phyloP scores from a whole-genome alignment of 2,113 vertebrate species.

The Anser brachyrhynchus region DNA sequence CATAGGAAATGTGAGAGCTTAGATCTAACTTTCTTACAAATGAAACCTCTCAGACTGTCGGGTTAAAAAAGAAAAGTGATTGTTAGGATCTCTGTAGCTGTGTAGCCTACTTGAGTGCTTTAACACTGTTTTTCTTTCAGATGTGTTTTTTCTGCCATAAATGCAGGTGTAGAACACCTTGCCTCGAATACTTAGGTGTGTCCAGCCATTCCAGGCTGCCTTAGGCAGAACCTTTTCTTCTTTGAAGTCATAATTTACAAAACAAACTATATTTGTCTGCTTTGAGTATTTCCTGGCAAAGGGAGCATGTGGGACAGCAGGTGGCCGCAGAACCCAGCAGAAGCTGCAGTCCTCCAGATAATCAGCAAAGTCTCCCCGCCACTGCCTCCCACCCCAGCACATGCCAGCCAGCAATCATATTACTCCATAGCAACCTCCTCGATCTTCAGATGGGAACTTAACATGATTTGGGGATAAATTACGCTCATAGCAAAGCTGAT shows the following conservation, averaged over 20 bases:
- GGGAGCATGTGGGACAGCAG: neutral
- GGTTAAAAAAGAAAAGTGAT: neutral
- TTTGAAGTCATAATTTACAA: neutral
- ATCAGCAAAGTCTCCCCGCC: neutral
- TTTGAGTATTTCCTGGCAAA: slow-evolving; percentile 30
- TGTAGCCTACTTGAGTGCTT: neutral
- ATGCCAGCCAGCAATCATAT: slow-evolving; percentile 32
- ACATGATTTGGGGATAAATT: slow-evolving; percentile 67
- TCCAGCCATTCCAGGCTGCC: neutral
- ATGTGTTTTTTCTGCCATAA: neutral
- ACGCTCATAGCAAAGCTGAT: slow-evolving; percentile 56
- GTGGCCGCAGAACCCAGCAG: slow-evolving; percentile 44
- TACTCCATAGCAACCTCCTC: slow-evolving; percentile 48
- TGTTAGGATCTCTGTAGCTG: neutral
- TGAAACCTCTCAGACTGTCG: neutral
- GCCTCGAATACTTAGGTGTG: neutral
- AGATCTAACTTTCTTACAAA: neutral
- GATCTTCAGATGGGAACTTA: slow-evolving; percentile 59
- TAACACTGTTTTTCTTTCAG: neutral
- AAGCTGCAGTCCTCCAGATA: slow-evolving; percentile 32
- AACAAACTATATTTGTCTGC: neutral
- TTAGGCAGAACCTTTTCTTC: neutral
- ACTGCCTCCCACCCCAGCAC: neutral
- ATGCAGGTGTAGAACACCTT: neutral
- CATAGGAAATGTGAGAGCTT: neutral